Evolutionary conservation across 2,888 invertebrate species (phyloP).

Genomic region (Drosophila testacea): DNA sequence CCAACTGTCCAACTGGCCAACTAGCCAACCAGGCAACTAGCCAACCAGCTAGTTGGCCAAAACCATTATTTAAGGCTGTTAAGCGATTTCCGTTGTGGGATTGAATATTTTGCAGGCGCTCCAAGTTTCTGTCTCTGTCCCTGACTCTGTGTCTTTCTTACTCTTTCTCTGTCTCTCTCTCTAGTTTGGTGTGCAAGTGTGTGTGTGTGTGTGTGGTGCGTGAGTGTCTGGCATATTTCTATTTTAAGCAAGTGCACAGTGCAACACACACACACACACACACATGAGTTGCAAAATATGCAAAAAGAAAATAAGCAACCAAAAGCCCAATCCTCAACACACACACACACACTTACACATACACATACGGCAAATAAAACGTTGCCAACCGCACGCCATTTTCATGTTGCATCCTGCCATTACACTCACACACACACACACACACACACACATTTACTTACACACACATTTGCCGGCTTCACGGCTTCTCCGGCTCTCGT

Average conservation of each 20-base stretch:
- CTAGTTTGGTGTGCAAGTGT: constrained; percentile 7
- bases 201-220: constrained; percentile 37
- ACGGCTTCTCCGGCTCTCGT: constrained; percentile 43
- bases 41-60: constrained; percentile 13
- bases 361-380: constrained; percentile 65
- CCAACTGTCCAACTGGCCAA: constrained; percentile 1
- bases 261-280: constrained; percentile 36
- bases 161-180: constrained; percentile 1
- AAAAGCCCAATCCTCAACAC: constrained; percentile 39
- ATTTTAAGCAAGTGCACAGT: constrained; percentile 71
- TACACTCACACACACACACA: constrained; percentile 48
- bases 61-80: constrained; percentile 63
- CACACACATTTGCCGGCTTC: constrained; percentile 42
- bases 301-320: constrained; percentile 27
- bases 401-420: constrained; percentile 80
- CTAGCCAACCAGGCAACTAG: constrained; percentile 1
- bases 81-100: constrained; percentile 71
- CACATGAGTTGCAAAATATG: constrained; percentile 20
- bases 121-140: not conserved
- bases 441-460: constrained; percentile 27
- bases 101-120: constrained; percentile 64
- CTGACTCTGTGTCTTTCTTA: not conserved
- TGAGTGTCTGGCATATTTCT: constrained; percentile 73
- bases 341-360: constrained; percentile 12
- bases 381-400: constrained; percentile 77